Evolutionary conservation across 1,140 invertebrate genomes (phyloP).

Genomic region (Archegozetes longisetosus): DNA sequence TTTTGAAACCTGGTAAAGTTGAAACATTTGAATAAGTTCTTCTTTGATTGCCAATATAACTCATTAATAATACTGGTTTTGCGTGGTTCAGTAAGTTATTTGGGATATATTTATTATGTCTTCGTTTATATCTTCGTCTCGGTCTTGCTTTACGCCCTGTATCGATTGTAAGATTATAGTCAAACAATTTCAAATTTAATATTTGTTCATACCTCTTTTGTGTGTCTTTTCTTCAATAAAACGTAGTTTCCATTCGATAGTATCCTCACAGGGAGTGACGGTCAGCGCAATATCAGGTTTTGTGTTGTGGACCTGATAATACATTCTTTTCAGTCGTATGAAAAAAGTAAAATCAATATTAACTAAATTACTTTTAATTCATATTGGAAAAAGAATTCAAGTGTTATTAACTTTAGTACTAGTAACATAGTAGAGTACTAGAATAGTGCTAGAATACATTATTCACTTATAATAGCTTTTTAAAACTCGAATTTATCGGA

Average conservation of each 20-base stretch:
- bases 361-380: no score
- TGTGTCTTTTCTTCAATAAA: background rate
- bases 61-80: background rate
- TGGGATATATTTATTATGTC: background rate
- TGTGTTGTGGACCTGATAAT: conserved; percentile 27
- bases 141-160: background rate
- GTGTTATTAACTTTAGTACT: no score
- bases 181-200: background rate
- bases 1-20: background rate
- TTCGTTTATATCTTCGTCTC: background rate
- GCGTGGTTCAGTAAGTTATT: background rate
- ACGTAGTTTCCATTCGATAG: background rate
- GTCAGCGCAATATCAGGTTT: background rate
- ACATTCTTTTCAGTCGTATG: no score
- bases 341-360: no score
- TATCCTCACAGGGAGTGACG: background rate
- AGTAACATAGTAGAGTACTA: no score
- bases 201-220: background rate
- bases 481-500: no score
- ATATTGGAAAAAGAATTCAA: no score
- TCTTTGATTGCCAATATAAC: background rate
- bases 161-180: background rate
- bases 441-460: no score
- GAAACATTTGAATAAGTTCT: background rate
- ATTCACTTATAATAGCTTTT: no score